phyloP scores from a whole-genome alignment of 1,140 invertebrate species.

The Eurosta solidaginis region DNA sequence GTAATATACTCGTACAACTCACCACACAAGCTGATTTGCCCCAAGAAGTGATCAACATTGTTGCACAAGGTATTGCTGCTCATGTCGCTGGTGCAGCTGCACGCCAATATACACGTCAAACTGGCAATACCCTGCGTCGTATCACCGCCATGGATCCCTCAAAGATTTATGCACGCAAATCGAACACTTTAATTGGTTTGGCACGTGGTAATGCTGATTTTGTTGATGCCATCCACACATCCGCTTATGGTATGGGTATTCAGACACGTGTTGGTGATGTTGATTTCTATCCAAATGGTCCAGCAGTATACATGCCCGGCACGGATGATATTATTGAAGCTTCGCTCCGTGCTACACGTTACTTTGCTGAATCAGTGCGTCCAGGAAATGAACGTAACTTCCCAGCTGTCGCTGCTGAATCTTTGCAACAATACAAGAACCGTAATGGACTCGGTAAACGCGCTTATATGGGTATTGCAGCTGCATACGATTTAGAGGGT shows the following conservation, averaged over 20 bases:
- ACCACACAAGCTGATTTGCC: slow-evolving; percentile 22
- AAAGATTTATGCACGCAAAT: slow-evolving; percentile 66
- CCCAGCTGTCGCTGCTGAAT: slow-evolving; percentile 32
- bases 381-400: slow-evolving; percentile 46
- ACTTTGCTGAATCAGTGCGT: slow-evolving; percentile 65
- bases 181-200: slow-evolving; percentile 61
- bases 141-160: slow-evolving; percentile 74
- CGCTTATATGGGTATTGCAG: slow-evolving; percentile 37
- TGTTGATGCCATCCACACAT: slow-evolving; percentile 74
- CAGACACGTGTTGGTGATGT: slow-evolving; percentile 67
- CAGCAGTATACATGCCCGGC: slow-evolving; percentile 53
- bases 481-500: slow-evolving; percentile 32
- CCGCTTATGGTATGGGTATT: slow-evolving; percentile 70
- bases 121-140: slow-evolving; percentile 56
- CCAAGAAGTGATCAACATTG: slow-evolving; percentile 35
- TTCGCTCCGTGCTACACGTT: slow-evolving; percentile 65
- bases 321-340: slow-evolving; percentile 64
- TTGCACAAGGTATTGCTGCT: slow-evolving; percentile 41
- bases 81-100: slow-evolving; percentile 62
- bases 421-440: slow-evolving; percentile 32
- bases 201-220: slow-evolving; percentile 62
- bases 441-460: slow-evolving; percentile 28
- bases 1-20: slow-evolving; percentile 30
- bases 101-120: slow-evolving; percentile 65
- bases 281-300: slow-evolving; percentile 78